Base-by-base conservation (phyloP, 2,113 vertebrate species). In the Tyto alba region DNA sequence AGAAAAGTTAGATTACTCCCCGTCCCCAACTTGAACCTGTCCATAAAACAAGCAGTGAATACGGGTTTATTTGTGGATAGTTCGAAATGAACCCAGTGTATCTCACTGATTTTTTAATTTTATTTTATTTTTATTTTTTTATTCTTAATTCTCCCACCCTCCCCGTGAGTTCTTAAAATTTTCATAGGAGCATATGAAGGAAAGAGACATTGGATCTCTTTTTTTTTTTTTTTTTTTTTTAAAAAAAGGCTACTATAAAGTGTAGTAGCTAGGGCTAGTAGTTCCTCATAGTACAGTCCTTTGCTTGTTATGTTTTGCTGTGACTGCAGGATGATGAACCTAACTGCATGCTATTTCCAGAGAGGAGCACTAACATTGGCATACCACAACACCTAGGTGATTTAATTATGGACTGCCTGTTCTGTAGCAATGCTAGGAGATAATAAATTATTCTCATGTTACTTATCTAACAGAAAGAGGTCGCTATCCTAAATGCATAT, bases 41-140 rank as follows among this genome's bases (percentile, higher is more conserved):
- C 75, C 29, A 22, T 93, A 94, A 96, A 94, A 73, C 26, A 19
- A 72, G 57, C 53, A 76, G n/a, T 89, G 57, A 78, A 75, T 85
- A 64, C 36, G n/a, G 60, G 17, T 38, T 95, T 13, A 43, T 69
- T 59, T 94, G 26, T 78, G 62, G 18, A 15, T 78, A 34, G 26
- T 50, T 57, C 20, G 90, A 74, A 90, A 69, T 56, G 26, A 84
- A 27, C 29, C 29, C 25, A 34, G 7, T 41, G 23, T 38, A 50
- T 66, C 29, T 80, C 29, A 16, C 47, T 43, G 41, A 38, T n/a
- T 50, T 30, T 40, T 43, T 45, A 11, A 14, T 48, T 25, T 7
- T 14, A 25, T 45, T 34, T 41, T 21, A 26, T 60, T 19, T n/a
- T n/a, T n/a, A n/a, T n/a, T n/a, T n/a, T n/a, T n/a, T n/a, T n/a